Evolutionary conservation across 2,888 invertebrate genomes (phyloP), one percentile per base, ranked within the genome.

Genomic region (Lasiommata megera): DNA sequence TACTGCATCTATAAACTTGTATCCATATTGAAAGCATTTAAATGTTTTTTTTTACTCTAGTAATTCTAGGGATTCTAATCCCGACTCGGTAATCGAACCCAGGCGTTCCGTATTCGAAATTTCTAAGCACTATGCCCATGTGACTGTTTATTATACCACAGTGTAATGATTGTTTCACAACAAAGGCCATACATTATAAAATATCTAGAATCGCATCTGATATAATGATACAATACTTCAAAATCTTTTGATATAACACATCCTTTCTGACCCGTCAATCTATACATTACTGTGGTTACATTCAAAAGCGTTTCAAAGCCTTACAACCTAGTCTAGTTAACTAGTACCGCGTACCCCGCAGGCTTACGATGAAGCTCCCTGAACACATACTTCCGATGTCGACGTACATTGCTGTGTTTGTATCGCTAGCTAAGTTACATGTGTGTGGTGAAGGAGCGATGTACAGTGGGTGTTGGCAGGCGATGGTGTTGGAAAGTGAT

Each of bases 241-340:
- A 63, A 69, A 67, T 63, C 65, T 67, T 68, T 69, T 61, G 60
- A 67, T 66, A 51, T 48, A 51, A 51, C 63, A 54, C 57, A 62
- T 64, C 59, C 66, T 64, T 64, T 67, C 69, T 66, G 57, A 51
- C 56, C 67, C 67, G 68, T 69, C 71, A 68, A 60, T 55, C 66
- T 65, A 65, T 69, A 67, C 67, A 64, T 67, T 63, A 65, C 61
- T 53, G 61, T 58, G 64, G 63, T 58, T 51, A 55, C 68, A 54
- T 73, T 77, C 76, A 71, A 74, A 77, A 71, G 74, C 66, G 66
- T 67, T 73, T 76, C 72, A 67, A 77, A 74, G 74, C 72, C 73
- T 77, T 67, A 72, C 66, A 68, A 68, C 70, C 64, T 66, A 66
- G 65, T 65, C 73, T 74, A 70, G 73, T 72, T 73, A 73, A 62